A percentile compares a stretch with the other conserved stretches of the same genome.
These are phyloP conservation scores for Plemyria rubiginata DNA, from an alignment of 2,888 invertebrate genomes.

Conservation along the genomic window DNA sequence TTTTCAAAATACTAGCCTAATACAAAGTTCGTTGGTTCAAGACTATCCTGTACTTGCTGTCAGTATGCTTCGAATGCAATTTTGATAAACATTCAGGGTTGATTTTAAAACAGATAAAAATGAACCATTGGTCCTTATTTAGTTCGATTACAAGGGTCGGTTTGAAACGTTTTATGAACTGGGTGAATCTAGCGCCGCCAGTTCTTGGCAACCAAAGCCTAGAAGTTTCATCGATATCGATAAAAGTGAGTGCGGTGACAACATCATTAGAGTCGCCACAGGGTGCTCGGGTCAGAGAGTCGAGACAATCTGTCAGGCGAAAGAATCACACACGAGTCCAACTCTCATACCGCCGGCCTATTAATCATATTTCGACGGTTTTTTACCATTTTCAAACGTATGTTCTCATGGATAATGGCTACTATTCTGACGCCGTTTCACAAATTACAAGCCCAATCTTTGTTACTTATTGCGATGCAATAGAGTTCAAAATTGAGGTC, in stretches of 20 bases:
- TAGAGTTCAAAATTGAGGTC: constrained; percentile 42
- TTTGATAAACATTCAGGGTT: too few relatives aligned
- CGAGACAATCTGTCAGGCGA: constrained; percentile 84
- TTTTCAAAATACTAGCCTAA: too few relatives aligned
- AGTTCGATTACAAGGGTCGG: too few relatives aligned
- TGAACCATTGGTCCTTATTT: too few relatives aligned
- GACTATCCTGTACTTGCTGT: too few relatives aligned
- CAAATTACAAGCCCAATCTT: constrained; percentile 44
- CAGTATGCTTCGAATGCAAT: too few relatives aligned
- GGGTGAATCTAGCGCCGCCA: too few relatives aligned
- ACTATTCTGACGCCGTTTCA: constrained; percentile 67
- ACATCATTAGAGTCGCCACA: constrained; percentile 77
- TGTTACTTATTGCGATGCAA: constrained; percentile 37
- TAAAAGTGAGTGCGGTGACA: constrained; percentile 52
- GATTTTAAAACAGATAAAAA: too few relatives aligned
- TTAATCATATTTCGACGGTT: constrained; percentile 82
- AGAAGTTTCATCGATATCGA: constrained; percentile 55
- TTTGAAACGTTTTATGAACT: too few relatives aligned
- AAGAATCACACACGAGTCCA: constrained; percentile 81
- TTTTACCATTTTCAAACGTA: constrained; percentile 79
- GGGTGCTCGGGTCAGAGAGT: constrained; percentile 81
- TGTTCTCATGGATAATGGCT: constrained; percentile 80
- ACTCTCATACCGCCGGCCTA: constrained; percentile 73
- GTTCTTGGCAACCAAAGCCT: too few relatives aligned
- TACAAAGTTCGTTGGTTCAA: too few relatives aligned